A percentile compares a stretch with the other conserved stretches of the same genome.
Evolutionary conservation across 2,888 invertebrate genomes (phyloP).

Genomic region (Tenthredo mesomela): DNA sequence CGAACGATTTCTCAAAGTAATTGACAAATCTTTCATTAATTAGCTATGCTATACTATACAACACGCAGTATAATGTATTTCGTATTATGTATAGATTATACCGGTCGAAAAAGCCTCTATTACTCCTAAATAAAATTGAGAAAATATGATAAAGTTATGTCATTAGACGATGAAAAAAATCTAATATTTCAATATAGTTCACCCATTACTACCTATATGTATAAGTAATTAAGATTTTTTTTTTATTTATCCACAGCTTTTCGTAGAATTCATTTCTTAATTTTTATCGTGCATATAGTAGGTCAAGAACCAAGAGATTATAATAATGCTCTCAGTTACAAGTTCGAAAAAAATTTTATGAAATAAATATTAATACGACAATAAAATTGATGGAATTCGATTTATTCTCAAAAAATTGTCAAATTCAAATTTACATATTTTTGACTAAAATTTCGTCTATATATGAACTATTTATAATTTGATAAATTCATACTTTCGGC

Average conservation of each 20-base stretch:
- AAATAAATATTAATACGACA: neutral
- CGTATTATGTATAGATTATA: neutral
- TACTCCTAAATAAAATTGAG: neutral
- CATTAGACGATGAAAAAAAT: neutral
- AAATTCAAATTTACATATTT: neutral
- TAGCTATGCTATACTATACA: no score
- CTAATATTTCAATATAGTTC: neutral
- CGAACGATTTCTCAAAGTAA: neutral
- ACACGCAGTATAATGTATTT: neutral
- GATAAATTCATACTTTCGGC: neutral
- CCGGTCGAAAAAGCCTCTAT: neutral
- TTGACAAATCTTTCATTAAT: neutral
- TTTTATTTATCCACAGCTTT: neutral
- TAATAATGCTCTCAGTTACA: neutral
- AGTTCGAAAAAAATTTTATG: neutral
- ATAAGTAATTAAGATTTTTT: no score
- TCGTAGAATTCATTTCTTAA: neutral
- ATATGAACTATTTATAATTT: neutral
- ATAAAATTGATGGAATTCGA: neutral
- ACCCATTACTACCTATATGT: no score
- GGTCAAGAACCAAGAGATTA: neutral
- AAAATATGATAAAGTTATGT: neutral
- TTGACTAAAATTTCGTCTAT: neutral
- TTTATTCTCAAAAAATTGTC: constrained; percentile 9
- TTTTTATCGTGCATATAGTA: neutral